Percentiles rank a stretch among this genome's conserved stretches.
These are phyloP conservation scores for Hipposideros armiger DNA, from an alignment of 2,113 vertebrate genomes.

Conservation along the genomic window DNA sequence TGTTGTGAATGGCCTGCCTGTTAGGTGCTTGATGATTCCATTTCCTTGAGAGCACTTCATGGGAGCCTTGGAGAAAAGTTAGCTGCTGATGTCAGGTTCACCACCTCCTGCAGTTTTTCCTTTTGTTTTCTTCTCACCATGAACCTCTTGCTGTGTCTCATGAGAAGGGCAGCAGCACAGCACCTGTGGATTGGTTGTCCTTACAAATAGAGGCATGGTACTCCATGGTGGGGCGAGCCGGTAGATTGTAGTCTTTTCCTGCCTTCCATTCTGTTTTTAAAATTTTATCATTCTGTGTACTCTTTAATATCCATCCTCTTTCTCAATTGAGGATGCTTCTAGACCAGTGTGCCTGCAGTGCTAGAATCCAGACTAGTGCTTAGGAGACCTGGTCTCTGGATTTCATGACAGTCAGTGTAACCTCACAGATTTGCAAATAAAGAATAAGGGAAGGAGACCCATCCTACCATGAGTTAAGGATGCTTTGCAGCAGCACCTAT, in stretches of 20 bases:
- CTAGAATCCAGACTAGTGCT: not conserved
- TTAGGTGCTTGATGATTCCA: no score
- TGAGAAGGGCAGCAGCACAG: not conserved
- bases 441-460: not conserved
- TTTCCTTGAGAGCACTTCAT: not conserved
- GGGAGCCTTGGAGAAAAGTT: not conserved
- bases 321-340: not conserved
- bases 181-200: not conserved
- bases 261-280: not conserved
- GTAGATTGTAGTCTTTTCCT: not conserved
- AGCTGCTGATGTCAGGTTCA: not conserved
- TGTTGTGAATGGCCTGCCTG: not conserved
- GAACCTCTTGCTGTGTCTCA: not conserved
- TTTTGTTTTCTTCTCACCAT: not conserved
- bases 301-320: not conserved
- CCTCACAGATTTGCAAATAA: not conserved
- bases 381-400: not conserved
- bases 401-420: not conserved
- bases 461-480: not conserved
- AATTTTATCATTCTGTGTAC: not conserved
- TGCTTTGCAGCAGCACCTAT: not conserved
- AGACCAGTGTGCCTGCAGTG: not conserved
- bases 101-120: not conserved
- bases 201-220: not conserved
- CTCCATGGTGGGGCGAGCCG: no score